A percentile compares a stretch with the other conserved stretches of the same genome.
Conservation (phyloP, 2,888 invertebrate species). For the Electrophaes corylata region DNA sequence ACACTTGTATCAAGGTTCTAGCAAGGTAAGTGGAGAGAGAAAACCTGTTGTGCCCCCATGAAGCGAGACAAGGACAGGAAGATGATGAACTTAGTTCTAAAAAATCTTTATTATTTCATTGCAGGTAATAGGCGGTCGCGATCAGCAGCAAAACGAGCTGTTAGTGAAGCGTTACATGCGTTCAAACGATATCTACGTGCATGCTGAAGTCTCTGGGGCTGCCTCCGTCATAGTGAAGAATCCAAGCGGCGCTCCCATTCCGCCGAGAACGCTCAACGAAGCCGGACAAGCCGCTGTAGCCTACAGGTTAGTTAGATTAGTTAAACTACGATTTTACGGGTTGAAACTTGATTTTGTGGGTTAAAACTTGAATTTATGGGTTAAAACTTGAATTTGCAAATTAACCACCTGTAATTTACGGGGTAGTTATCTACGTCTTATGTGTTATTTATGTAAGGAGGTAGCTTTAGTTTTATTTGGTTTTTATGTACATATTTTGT, state of each 20-base stretch:
- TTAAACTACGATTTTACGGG: background rate
- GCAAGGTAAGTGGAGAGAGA: too few species aligned
- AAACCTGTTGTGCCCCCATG: too few species aligned
- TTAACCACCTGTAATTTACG: background rate
- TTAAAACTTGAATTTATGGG: background rate
- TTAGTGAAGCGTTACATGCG: constrained; percentile 97
- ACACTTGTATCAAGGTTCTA: too few species aligned
- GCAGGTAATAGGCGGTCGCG: constrained; percentile 95
- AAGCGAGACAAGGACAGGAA: too few species aligned
- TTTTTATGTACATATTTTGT: too few species aligned
- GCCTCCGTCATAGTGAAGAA: constrained; percentile 97
- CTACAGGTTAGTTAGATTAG: constrained; percentile 88
- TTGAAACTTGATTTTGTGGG: background rate
- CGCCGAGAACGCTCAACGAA: constrained; percentile 98
- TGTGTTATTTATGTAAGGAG: too few species aligned
- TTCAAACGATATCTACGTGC: constrained; percentile 95
- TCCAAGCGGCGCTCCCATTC: constrained; percentile 76
- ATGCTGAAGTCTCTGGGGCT: constrained; percentile 97
- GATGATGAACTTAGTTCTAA: too few species aligned
- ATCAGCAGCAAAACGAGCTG: constrained; percentile 99
- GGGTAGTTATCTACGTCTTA: too few species aligned
- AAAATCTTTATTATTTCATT: background rate
- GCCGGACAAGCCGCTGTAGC: constrained; percentile 98
- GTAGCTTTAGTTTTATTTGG: too few species aligned
- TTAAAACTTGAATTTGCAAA: background rate